Conservation (phyloP, 2,888 invertebrate species). For the Euzetes globulus region DNA sequence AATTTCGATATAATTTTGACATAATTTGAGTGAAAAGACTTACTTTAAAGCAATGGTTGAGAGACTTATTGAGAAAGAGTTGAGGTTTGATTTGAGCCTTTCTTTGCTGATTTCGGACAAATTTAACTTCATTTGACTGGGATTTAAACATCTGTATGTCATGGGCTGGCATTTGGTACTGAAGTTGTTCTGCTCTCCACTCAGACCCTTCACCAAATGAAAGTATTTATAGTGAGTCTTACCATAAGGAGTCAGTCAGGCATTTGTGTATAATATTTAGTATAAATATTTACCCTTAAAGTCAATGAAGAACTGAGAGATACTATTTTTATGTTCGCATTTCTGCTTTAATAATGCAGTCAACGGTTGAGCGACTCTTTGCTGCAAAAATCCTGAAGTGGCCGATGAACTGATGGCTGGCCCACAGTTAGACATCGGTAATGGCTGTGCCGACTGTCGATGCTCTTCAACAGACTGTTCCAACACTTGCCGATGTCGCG, state of each 20-base stretch:
- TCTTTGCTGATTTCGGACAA: slow-evolving; percentile 31
- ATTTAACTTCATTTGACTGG: slow-evolving; percentile 28
- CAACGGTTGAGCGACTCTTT: slow-evolving; percentile 26
- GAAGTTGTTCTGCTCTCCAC: slow-evolving; percentile 33
- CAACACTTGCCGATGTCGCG: not conserved
- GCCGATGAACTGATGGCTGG: slow-evolving; percentile 23
- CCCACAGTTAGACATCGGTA: not conserved
- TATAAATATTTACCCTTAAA: slow-evolving; percentile 32
- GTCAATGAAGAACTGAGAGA: slow-evolving; percentile 21
- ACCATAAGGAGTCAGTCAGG: not conserved
- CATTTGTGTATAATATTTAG: slow-evolving; percentile 12
- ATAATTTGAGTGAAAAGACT: slow-evolving; percentile 7
- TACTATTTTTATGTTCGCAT: slow-evolving; percentile 28
- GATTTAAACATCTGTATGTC: slow-evolving; percentile 29
- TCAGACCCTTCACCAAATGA: slow-evolving; percentile 24
- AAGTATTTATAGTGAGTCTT: not conserved
- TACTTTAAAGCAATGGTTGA: slow-evolving; percentile 31
- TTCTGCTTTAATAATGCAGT: slow-evolving; percentile 20
- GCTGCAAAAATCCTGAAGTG: slow-evolving; percentile 22
- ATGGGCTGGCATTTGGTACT: slow-evolving; percentile 35
- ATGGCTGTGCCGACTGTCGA: not conserved
- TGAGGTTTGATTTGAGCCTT: slow-evolving; percentile 18
- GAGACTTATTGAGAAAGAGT: slow-evolving; percentile 24
- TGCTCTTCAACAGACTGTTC: not conserved
- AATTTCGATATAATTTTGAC: not conserved